A percentile compares a stretch with the other conserved stretches of the same genome.
phyloP scores from a whole-genome alignment of 2,888 invertebrate genomes.

The Xanthorhoe designata region DNA sequence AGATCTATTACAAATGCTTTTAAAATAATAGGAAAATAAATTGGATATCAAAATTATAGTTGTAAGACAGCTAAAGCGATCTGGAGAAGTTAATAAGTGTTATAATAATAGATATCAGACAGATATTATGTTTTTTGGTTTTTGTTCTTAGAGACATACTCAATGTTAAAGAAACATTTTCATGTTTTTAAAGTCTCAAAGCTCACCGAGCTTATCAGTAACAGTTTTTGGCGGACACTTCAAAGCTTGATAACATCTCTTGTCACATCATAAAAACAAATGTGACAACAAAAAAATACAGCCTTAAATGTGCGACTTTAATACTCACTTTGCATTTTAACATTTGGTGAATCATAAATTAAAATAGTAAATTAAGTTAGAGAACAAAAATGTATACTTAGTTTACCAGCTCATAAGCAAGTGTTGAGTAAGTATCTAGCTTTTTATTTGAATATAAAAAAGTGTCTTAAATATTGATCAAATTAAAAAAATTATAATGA shows the following conservation, averaged over 20 bases:
- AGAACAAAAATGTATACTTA: background rate
- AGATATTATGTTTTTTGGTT: too few relatives aligned
- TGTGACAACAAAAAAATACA: slow-evolving; percentile 22
- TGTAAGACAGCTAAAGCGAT: background rate
- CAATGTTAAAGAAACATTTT: too few relatives aligned
- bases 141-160: too few relatives aligned
- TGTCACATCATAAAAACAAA: slow-evolving; percentile 1
- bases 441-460: too few relatives aligned
- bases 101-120: background rate
- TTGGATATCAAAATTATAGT: background rate
- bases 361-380: too few relatives aligned
- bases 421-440: background rate
- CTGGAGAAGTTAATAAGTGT: background rate
- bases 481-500: background rate
- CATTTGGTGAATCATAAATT: too few relatives aligned
- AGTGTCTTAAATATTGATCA: too few relatives aligned
- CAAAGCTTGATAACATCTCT: slow-evolving; percentile 31
- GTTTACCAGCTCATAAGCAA: background rate
- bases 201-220: background rate
- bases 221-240: slow-evolving; percentile 23
- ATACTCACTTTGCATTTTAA: too few relatives aligned
- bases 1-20: slow-evolving; percentile 4
- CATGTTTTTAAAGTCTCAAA: too few relatives aligned
- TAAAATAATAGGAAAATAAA: slow-evolving; percentile 1
- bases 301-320: too few relatives aligned